Conservation (phyloP, 2,797 vertebrate species). For the Microhierax caerulescens region DNA sequence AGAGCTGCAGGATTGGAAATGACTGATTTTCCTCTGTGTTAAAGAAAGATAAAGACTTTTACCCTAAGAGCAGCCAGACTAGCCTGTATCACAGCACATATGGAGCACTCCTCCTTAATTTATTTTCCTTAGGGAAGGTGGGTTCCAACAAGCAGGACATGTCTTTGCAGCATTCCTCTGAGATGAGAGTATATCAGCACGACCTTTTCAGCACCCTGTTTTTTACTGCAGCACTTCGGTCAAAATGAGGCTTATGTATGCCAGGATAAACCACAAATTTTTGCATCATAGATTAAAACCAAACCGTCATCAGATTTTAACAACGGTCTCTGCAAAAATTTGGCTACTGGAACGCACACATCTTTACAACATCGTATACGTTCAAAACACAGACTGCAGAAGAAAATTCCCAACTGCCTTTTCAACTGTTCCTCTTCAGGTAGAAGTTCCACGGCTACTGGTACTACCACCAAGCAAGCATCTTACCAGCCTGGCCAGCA, state of each 20-base stretch:
- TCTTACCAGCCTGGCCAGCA: neutral
- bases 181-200: neutral
- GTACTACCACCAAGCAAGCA: neutral
- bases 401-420: neutral
- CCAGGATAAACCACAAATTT: neutral
- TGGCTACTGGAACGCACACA: neutral
- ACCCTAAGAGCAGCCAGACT: neutral
- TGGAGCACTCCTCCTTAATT: neutral
- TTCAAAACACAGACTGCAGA: neutral
- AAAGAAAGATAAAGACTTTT: neutral
- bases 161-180: neutral
- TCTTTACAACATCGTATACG: accelerated
- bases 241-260: neutral
- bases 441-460: neutral
- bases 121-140: neutral
- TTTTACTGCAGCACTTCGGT: neutral
- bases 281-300: neutral
- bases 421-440: neutral
- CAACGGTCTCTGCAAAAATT: neutral
- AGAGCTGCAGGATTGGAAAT: neutral
- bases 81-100: neutral
- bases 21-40: neutral
- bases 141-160: neutral
- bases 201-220: neutral
- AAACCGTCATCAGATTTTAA: neutral